Evolutionary conservation across 2,113 vertebrate species (phyloP), one percentile per base, ranked within the genome.

Genomic region (Empidonax alnorum): DNA sequence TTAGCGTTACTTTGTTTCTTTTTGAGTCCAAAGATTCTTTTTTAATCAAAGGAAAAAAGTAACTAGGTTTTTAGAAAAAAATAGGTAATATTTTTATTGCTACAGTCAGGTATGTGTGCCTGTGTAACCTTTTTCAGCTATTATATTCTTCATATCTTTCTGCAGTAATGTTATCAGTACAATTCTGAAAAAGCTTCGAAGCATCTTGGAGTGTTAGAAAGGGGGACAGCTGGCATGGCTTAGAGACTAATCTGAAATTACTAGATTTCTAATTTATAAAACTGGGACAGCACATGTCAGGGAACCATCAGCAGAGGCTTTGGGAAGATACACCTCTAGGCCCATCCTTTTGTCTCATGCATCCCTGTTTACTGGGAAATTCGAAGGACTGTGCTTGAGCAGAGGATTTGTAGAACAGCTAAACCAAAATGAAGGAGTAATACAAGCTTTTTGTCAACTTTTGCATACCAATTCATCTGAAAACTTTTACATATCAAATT

Each of bases 141-240:
- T 80, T 83, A 84, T 13, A 74, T 58, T 91, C 92, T 95, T 95
- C 53, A 77, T 30, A 86, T 79, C 84, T 91, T 87, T 88, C 90
- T 92, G 73, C 39, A 91, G 59, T 84, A 68, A 87, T 53, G 52
- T 71, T 94, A 95, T 81, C 87, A 94, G 56, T 42, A 88, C 68
- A 96, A 91, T 93, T 76, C 62, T 78, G 61, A 79, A 80, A 91
- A 89, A 47, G 9, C 82, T 97, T 97, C 92, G 97, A 97, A 98
- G 82, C n/a, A 55, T 78, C 88, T 94, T 90, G 75, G 23, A 55
- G 63, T 9, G 35, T 55, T 72, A 24, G 92, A 77, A 72, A 78
- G 42, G 46, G 42, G 95, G 81, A 87, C 62, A 93, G 95, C 79
- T 95, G 93, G 83, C 61, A 53, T 73, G 72, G 55, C 87, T 94